Base-by-base conservation (phyloP, 2,888 invertebrate genomes). In the Colostygia pectinataria region DNA sequence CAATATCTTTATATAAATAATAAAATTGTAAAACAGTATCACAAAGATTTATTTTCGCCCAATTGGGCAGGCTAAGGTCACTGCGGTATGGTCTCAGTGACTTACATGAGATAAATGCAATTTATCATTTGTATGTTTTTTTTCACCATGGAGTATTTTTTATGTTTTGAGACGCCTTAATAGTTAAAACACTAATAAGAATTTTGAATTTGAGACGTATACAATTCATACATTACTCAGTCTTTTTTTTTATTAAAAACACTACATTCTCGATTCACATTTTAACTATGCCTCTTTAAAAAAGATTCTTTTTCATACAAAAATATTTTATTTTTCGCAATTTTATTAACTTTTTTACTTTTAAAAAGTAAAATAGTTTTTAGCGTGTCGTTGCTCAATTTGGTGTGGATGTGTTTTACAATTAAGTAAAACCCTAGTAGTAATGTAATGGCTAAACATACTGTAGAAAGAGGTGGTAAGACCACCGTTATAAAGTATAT, bases 401-500 rank as follows among this genome's bases (percentile, higher is more conserved):
- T 75, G 23, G 69, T 64, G 6, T 59, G 56, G 33, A 85, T 61
- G 52, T 79, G 74, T 74, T 77, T 83, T 0, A 68, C 54, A 23
- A 87, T 45, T 34, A 88, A 59, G 39, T 71, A 85, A 9, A 76
- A 65, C 1, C 84, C 84, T 20, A 81, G 10, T 0, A 88, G 31
- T 5, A 83, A 27, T 32, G 69, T 68, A 3, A 63, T 7, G 2
- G 64, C 65, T 12, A 82, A 65, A 15, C 80, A 44, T 1, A 78
- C 28, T 18, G 71, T 72, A 9, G 92, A 90, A 0, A 89, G 45
- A 0, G 83, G 83, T 7, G 93, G 93, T 31, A 93, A 51, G 1
- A 92, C 57, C 0, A 89, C 88, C 0, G 90, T 83, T 38, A 83
- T 84, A 57, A 92, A 89, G 62, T 87, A 90, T 28, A 93, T 76